Conservation (phyloP, 2,797 vertebrate species). For the Phrynocephalus vlangalii region DNA sequence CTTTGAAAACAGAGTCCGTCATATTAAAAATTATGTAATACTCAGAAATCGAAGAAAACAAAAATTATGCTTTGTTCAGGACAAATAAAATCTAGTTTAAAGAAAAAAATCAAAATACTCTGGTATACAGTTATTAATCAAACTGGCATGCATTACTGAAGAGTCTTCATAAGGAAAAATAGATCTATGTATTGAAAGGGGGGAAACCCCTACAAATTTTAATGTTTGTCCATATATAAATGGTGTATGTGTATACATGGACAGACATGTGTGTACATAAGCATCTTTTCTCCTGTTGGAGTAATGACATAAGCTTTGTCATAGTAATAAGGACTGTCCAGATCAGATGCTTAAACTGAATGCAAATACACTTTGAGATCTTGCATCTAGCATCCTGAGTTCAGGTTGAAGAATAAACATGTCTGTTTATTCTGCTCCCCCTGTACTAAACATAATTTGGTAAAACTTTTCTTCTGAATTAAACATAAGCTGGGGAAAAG, state of each 20-base stretch:
- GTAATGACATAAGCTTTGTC: neutral
- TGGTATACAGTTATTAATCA: slow-evolving; percentile 59
- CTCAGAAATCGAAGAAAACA: slow-evolving; percentile 64
- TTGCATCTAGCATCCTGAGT: neutral
- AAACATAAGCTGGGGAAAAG: neutral
- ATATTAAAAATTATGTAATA: slow-evolving; percentile 55
- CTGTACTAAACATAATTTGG: neutral
- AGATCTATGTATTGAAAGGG: slow-evolving; percentile 13
- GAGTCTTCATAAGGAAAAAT: slow-evolving; percentile 59
- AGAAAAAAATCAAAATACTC: slow-evolving; percentile 57
- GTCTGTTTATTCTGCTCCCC: neutral
- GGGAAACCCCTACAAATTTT: neutral
- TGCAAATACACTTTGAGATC: neutral
- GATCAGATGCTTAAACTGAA: neutral
- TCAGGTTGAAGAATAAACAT: slow-evolving; percentile 14
- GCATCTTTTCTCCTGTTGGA: neutral
- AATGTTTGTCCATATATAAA: neutral
- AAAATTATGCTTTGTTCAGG: slow-evolving; percentile 77
- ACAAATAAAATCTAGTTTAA: slow-evolving; percentile 74
- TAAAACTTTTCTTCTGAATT: neutral
- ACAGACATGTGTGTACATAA: neutral
- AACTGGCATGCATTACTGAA: slow-evolving; percentile 42
- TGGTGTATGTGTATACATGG: neutral
- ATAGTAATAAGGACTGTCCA: neutral
- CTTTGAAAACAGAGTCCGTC: slow-evolving; percentile 52